These are phyloP conservation scores for Branchipolynoe longqiensis DNA, from an alignment of 2,888 invertebrate genomes.

Conservation along the genomic window DNA sequence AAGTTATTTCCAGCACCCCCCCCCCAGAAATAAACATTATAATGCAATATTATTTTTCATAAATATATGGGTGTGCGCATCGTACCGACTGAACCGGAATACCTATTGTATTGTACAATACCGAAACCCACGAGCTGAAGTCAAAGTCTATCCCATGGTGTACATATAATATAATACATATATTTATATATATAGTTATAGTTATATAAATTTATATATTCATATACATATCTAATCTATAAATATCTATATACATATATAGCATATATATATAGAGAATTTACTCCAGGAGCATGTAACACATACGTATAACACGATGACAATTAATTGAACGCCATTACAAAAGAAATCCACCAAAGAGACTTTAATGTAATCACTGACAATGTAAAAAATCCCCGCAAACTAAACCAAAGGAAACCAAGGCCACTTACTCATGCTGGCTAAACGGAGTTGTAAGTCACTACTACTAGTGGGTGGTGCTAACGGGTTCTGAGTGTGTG, in stretches of 20 bases:
- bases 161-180: too few relatives aligned
- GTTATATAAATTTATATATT: background rate
- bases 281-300: background rate
- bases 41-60: too few relatives aligned
- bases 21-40: too few relatives aligned
- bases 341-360: too few relatives aligned
- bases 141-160: too few relatives aligned
- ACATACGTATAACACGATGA: background rate
- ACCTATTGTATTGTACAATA: too few relatives aligned
- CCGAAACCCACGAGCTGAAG: too few relatives aligned
- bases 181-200: too few relatives aligned
- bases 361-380: too few relatives aligned
- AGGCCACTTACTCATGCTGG: slow-evolving; percentile 75
- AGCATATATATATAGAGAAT: background rate
- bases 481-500: slow-evolving; percentile 57
- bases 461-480: slow-evolving; percentile 44
- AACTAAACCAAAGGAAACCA: slow-evolving; percentile 44
- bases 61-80: too few relatives aligned
- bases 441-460: slow-evolving; percentile 69
- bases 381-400: slow-evolving; percentile 1
- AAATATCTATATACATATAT: background rate
- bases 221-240: background rate
- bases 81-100: too few relatives aligned
- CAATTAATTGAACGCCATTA: background rate
- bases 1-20: too few relatives aligned